Evolutionary conservation across 1,140 invertebrate species (phyloP).

Genomic region (Ceratina japonica): DNA sequence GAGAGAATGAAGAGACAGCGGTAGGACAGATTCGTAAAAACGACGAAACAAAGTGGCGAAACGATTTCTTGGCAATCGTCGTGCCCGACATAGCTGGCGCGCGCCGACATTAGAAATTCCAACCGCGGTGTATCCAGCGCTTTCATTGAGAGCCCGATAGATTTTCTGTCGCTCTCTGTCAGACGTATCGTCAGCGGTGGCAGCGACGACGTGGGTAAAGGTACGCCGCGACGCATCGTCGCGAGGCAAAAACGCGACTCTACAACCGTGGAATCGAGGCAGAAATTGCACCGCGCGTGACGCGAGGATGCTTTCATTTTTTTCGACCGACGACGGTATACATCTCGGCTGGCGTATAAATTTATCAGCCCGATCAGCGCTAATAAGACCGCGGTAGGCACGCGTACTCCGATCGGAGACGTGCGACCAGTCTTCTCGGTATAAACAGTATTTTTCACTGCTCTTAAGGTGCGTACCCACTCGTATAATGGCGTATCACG

Average conservation of each 20-base stretch:
- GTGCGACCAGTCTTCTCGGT: slow-evolving; percentile 56
- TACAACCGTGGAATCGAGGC: slow-evolving; percentile 34
- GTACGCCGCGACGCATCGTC: not conserved
- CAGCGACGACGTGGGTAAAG: not conserved
- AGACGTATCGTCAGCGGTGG: slow-evolving; percentile 40
- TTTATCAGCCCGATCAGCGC: slow-evolving; percentile 61
- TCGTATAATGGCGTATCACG: too few relatives aligned
- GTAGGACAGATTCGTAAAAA: slow-evolving; percentile 39
- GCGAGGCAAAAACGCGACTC: slow-evolving; percentile 54
- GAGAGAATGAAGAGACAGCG: slow-evolving; percentile 6
- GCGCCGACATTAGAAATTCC: slow-evolving; percentile 49
- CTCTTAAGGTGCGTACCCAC: not conserved
- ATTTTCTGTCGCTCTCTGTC: slow-evolving; percentile 62
- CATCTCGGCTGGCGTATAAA: slow-evolving; percentile 53
- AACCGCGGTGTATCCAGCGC: slow-evolving; percentile 28
- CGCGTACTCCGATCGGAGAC: slow-evolving; percentile 42
- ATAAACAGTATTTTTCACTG: slow-evolving; percentile 59
- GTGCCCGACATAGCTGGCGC: slow-evolving; percentile 37
- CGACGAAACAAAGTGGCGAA: slow-evolving; percentile 27
- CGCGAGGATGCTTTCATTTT: slow-evolving; percentile 33
- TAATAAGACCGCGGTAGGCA: slow-evolving; percentile 60
- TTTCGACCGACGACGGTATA: slow-evolving; percentile 24
- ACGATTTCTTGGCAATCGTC: slow-evolving; percentile 49
- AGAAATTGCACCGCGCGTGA: slow-evolving; percentile 31
- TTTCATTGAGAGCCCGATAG: slow-evolving; percentile 62